Evolutionary conservation across 2,113 vertebrate genomes (phyloP).

Genomic region (Chaetops frenatus): DNA sequence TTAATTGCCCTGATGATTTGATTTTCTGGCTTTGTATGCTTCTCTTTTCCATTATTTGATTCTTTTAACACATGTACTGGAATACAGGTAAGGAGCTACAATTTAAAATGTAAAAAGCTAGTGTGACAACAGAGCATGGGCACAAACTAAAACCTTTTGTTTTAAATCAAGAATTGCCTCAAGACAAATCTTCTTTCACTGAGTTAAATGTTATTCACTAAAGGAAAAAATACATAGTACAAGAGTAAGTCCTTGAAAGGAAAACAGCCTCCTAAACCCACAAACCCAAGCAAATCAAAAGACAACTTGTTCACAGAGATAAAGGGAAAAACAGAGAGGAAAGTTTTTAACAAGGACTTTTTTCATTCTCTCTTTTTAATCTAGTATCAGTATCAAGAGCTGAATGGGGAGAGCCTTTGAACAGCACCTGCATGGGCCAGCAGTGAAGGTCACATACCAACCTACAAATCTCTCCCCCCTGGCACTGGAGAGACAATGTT

Average conservation of each 20-base stretch:
- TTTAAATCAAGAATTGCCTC: neutral
- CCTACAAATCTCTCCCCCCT: conserved; percentile 39
- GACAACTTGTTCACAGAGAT: conserved; percentile 67
- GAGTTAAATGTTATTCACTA: neutral
- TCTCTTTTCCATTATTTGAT: neutral
- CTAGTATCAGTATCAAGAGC: conserved; percentile 60
- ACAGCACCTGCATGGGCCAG: conserved; percentile 65
- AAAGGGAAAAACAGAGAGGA: conserved; percentile 51
- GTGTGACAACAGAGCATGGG: neutral
- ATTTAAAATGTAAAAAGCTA: neutral
- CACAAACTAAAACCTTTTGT: neutral
- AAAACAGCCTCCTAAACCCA: conserved; percentile 60
- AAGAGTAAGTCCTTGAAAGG: conserved; percentile 69
- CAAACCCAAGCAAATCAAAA: conserved; percentile 73
- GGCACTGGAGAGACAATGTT: conserved; percentile 59
- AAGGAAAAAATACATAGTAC: conserved; percentile 61
- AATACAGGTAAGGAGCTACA: neutral
- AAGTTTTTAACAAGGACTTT: conserved; percentile 55
- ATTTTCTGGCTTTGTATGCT: neutral
- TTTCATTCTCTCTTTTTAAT: conserved; percentile 60
- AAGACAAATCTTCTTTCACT: conserved; percentile 24
- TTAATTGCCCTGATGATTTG: neutral
- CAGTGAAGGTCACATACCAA: conserved; percentile 69
- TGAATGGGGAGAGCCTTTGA: conserved; percentile 57
- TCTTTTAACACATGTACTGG: neutral